Evolutionary conservation across 2,888 invertebrate species (phyloP).

Genomic region (Chydorus sphaericus): DNA sequence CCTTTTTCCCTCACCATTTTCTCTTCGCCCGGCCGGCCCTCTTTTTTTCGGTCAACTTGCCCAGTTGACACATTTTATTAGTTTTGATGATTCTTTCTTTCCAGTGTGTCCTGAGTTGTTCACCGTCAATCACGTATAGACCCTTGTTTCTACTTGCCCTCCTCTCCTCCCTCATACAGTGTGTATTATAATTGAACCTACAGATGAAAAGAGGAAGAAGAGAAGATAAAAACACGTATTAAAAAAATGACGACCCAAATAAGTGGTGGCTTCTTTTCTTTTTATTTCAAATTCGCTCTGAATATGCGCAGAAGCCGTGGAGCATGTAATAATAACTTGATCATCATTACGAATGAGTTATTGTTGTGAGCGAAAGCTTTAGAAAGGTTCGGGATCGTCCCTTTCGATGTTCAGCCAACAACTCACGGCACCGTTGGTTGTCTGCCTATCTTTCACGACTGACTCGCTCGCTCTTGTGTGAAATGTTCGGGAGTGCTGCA

Average conservation of each 20-base stretch:
- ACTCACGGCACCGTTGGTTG: neutral
- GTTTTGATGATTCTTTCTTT: neutral
- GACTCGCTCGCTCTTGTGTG: too few species aligned
- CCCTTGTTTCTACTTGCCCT: neutral
- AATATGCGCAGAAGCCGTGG: neutral
- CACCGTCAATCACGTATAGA: slow-evolving; percentile 7
- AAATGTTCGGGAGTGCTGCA: too few species aligned
- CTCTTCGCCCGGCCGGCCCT: neutral
- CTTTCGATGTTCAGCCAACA: neutral
- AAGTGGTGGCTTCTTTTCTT: too few species aligned
- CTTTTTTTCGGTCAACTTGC: neutral
- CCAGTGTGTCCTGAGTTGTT: neutral
- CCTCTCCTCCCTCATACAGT: too few species aligned
- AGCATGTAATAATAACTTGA: neutral
- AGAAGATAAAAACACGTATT: neutral
- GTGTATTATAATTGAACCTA: slow-evolving; percentile 4
- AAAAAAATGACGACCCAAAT: slow-evolving; percentile 3
- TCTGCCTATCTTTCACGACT: too few species aligned
- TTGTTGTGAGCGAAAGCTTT: too few species aligned
- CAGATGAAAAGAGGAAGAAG: too few species aligned
- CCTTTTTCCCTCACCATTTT: neutral
- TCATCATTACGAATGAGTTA: neutral
- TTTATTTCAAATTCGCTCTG: neutral
- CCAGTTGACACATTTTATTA: slow-evolving; percentile 4
- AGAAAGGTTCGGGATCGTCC: neutral